Evolutionary conservation across 2,797 vertebrate genomes (phyloP).

Genomic region (Pteronotus mesoamericanus): DNA sequence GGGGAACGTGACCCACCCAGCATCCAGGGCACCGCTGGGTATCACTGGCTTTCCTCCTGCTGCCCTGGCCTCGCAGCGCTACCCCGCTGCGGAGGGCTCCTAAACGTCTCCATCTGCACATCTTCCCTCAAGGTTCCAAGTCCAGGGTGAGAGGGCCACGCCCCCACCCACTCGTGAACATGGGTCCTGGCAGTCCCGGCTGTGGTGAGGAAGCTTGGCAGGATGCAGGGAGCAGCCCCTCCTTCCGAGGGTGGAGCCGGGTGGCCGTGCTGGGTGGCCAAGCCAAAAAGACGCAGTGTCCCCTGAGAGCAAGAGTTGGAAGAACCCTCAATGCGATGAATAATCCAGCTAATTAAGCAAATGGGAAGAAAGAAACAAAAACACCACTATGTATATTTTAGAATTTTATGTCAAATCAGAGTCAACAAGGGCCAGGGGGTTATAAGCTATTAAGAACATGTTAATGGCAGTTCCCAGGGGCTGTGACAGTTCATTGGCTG

Average conservation of each 20-base stretch:
- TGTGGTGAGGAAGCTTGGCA: background rate
- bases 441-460: background rate
- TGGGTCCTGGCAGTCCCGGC: background rate
- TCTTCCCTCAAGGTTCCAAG: background rate
- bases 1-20: background rate
- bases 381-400: background rate
- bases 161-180: background rate
- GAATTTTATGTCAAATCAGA: background rate
- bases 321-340: background rate
- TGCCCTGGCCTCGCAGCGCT: background rate
- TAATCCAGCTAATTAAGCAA: background rate
- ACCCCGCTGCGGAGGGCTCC: background rate
- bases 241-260: background rate
- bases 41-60: background rate
- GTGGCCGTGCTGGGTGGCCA: background rate
- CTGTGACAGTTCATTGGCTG: background rate
- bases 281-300: background rate
- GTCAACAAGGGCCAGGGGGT: background rate
- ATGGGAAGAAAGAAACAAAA: background rate
- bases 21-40: rapidly evolving
- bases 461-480: background rate
- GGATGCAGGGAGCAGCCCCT: background rate
- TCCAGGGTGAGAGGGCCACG: background rate
- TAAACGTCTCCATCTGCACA: background rate
- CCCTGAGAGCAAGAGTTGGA: background rate